Percentiles rank a stretch among this genome's conserved stretches.
These are phyloP conservation scores for Portevinia maculata DNA, from an alignment of 2,888 invertebrate genomes.

Conservation along the genomic window DNA sequence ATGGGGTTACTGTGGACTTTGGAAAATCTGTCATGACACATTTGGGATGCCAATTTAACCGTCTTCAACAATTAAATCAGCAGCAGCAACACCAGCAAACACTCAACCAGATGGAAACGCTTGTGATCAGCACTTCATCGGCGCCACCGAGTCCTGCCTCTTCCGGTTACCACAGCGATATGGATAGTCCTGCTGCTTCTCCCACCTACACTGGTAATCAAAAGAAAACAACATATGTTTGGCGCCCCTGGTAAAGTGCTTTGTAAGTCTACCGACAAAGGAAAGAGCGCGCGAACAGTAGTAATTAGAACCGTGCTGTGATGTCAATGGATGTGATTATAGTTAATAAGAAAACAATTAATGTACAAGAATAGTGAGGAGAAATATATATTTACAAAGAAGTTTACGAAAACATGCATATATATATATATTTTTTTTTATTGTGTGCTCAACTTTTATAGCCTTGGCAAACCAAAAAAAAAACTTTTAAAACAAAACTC, in stretches of 20 bases:
- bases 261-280: neutral
- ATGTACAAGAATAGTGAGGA: neutral
- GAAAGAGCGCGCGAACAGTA: neutral
- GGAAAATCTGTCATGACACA: constrained; percentile 95
- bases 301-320: constrained; percentile 32
- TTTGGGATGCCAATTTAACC: constrained; percentile 91
- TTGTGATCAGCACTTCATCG: constrained; percentile 75
- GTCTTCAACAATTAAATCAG: constrained; percentile 73
- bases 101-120: constrained; percentile 54
- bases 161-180: constrained; percentile 81
- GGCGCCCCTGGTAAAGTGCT: constrained; percentile 79
- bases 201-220: constrained; percentile 55
- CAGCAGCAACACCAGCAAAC: constrained; percentile 53
- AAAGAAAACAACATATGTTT: constrained; percentile 75
- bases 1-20: constrained; percentile 92
- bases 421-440: neutral
- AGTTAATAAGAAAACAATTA: constrained; percentile 12
- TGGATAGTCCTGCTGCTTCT: constrained; percentile 77
- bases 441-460: too few species aligned
- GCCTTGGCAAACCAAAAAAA: too few species aligned
- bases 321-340: constrained; percentile 45
- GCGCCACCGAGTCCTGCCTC: constrained; percentile 80
- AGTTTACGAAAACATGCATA: constrained; percentile 2
- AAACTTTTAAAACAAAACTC: too few species aligned
- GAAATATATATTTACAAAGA: constrained; percentile 30